Conservation (phyloP, 2,888 invertebrate genomes). For the Ennomos quercinarius region DNA sequence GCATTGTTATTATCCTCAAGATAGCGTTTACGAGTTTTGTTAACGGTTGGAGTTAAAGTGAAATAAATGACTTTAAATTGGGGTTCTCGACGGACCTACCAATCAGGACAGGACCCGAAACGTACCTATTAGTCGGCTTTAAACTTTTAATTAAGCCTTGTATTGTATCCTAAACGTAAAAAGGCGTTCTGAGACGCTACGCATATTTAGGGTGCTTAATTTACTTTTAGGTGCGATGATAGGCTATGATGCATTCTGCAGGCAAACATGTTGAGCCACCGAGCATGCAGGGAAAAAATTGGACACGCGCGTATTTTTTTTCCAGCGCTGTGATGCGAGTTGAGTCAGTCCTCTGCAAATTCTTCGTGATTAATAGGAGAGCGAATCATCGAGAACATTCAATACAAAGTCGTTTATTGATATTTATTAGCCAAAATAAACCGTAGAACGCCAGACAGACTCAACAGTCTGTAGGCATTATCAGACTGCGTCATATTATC, state of each 20-base stretch:
- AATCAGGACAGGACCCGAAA: background rate
- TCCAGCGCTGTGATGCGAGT: no score
- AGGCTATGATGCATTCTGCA: no score
- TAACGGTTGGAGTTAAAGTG: conserved; percentile 14
- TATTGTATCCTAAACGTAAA: background rate
- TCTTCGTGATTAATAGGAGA: conserved; percentile 2
- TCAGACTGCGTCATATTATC: conserved; percentile 49
- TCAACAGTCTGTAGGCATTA: conserved; percentile 24
- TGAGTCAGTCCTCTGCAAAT: no score
- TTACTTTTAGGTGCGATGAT: no score
- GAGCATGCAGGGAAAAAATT: no score
- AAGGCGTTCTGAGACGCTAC: no score
- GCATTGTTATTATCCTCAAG: conserved; percentile 21
- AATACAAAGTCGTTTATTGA: conserved; percentile 11
- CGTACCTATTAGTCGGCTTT: background rate
- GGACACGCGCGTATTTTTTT: no score
- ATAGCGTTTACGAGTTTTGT: conserved; percentile 23
- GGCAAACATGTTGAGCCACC: no score
- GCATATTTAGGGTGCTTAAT: background rate
- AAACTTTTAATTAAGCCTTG: background rate
- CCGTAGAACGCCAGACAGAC: conserved; percentile 25
- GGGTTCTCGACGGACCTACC: background rate
- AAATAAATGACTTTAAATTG: conserved; percentile 24
- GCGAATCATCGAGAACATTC: conserved; percentile 9
- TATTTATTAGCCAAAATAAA: conserved; percentile 16